Percentiles rank a stretch among this genome's conserved stretches.
Evolutionary conservation across 2,797 vertebrate genomes (phyloP).

Genomic region (Hozukius guyotensis): DNA sequence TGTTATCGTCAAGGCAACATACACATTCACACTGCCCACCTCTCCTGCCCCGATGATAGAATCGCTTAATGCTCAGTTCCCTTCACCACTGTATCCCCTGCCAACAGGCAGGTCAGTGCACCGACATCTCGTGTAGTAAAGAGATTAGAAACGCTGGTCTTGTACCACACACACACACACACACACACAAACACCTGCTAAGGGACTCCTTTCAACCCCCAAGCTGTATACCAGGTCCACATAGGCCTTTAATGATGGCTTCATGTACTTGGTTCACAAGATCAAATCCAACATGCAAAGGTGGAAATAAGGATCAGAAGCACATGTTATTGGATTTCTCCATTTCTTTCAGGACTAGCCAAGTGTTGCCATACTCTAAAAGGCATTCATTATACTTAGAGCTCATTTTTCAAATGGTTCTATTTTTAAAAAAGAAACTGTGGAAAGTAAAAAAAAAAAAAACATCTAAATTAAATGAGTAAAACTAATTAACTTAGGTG

Average conservation of each 20-base stretch:
- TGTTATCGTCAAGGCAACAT: constrained; percentile 26
- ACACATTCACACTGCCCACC: background rate
- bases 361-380: background rate
- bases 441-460: background rate
- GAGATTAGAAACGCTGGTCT: constrained; percentile 6
- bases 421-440: background rate
- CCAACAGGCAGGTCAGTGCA: constrained; percentile 20
- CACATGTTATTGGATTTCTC: constrained; percentile 20
- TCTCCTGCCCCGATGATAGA: background rate
- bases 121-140: constrained; percentile 6
- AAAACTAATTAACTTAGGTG: background rate
- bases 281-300: constrained; percentile 1
- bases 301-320: constrained; percentile 18
- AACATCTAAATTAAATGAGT: background rate
- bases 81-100: background rate
- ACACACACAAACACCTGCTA: background rate
- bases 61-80: constrained; percentile 16
- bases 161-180: background rate
- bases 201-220: constrained; percentile 1
- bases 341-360: constrained; percentile 4
- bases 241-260: constrained; percentile 25
- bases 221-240: background rate
- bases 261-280: background rate
- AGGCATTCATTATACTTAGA: background rate
- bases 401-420: background rate